Evolutionary conservation across 1,140 invertebrate species (phyloP), one percentile per base, ranked within the genome.

Genomic region (Hyles vespertilio): DNA sequence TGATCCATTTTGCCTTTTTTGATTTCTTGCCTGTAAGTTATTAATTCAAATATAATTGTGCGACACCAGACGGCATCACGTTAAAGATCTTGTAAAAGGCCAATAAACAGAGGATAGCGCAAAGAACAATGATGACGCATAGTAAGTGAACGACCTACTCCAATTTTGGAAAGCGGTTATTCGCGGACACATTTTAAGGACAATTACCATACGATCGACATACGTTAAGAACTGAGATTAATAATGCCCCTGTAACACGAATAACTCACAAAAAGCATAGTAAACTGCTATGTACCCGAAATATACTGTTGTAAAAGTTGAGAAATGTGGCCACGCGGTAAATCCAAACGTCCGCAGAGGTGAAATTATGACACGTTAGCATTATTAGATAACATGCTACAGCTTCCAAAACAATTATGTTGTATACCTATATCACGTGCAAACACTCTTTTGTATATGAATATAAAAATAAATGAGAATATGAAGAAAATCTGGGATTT

Each of bases 281-380:
- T 43, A 46, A 54, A 61, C 34, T 51, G 1, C 12, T 47, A 49
- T 10, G 53, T 51, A 57, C 8, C 7, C 33, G 43, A 58, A 62
- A 65, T 62, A 58, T 53, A 61, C 61, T 67, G 60, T 71, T 77
- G 53, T 61, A 69, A 77, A 80, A 75, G 79, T 80, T 79, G 55
- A 79, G 71, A 89, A 84, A 87, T 82, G 82, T 82, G 88, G 85
- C 88, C 88, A 89, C 88, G 88, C 88, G 88, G 87, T 89, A 89
- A 84, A 84, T 81, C 79, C 73, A 87, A 87, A 88, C 81, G 87
- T 87, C 79, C 74, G 78, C 77, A 82, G 65, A 82, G 81, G 84
- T 79, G 83, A 85, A 86, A 85, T 74, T 74, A 81, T 87, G 84
- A 89, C 86, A 89, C 86, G 86, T 87, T 87, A 85, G 83, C 84